These are phyloP conservation scores for Cyanoliseus patagonus DNA, from an alignment of 2,113 vertebrate species.

Conservation along the genomic window DNA sequence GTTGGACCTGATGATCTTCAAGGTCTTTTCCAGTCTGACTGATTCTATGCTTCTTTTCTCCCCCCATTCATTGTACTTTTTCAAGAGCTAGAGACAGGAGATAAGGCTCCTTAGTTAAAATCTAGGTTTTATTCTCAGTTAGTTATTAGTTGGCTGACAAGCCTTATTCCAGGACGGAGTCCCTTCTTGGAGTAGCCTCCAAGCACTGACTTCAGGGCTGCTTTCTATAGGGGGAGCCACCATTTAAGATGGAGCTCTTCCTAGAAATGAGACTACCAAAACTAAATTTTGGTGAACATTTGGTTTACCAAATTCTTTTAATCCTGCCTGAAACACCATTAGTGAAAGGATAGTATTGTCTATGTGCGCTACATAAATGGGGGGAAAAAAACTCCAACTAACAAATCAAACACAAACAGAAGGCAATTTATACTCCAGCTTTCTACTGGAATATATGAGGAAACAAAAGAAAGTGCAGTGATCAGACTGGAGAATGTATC, in stretches of 20 bases:
- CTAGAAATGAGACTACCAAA: background rate
- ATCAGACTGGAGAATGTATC: background rate
- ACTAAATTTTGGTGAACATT: background rate
- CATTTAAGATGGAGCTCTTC: background rate
- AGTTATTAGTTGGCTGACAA: background rate
- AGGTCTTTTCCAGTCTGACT: background rate
- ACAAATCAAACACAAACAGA: background rate
- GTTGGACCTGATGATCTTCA: background rate
- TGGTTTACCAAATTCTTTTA: background rate
- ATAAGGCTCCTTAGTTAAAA: background rate
- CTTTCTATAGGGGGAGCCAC: background rate
- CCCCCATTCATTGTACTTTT: background rate
- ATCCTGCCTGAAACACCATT: background rate
- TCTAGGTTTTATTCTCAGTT: background rate
- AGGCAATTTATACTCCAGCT: background rate
- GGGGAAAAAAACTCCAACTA: background rate
- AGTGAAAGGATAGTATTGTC: background rate
- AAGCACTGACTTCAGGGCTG: background rate
- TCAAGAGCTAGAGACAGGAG: background rate
- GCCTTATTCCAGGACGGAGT: background rate
- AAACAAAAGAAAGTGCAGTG: background rate
- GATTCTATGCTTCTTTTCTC: background rate
- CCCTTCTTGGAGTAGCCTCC: background rate
- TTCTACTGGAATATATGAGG: background rate
- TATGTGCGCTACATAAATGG: background rate